Conservation (phyloP, 2,113 vertebrate genomes). For the Eonycteris spelaea region DNA sequence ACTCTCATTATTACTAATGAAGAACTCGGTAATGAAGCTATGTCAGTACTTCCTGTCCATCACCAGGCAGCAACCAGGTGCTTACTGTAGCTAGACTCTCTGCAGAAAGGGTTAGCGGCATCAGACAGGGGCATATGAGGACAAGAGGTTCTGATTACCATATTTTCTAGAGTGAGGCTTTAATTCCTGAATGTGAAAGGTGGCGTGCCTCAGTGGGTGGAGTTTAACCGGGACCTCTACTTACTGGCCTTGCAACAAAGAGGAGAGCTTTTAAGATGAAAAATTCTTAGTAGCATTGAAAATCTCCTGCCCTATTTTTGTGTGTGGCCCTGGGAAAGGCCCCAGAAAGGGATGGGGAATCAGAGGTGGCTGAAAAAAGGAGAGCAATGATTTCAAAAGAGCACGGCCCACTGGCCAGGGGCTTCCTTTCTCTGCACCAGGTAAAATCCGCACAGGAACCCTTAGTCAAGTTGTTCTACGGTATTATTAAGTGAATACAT, state of each 20-base stretch:
- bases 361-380: background rate
- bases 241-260: background rate
- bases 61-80: slow-evolving; percentile 47
- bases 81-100: slow-evolving; percentile 21
- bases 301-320: background rate
- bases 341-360: background rate
- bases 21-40: background rate
- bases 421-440: slow-evolving; percentile 6
- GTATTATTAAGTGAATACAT: slow-evolving; percentile 75
- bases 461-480: slow-evolving; percentile 58
- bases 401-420: rapidly evolving
- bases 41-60: slow-evolving; percentile 64
- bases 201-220: background rate
- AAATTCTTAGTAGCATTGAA: slow-evolving; percentile 29
- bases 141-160: background rate
- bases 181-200: slow-evolving; percentile 50
- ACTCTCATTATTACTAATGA: slow-evolving; percentile 65
- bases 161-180: slow-evolving; percentile 25
- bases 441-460: slow-evolving; percentile 51
- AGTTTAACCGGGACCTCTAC: background rate
- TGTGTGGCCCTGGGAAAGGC: background rate
- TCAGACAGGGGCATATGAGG: slow-evolving; percentile 31
- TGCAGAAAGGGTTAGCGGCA: slow-evolving; percentile 14
- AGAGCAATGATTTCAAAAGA: background rate
- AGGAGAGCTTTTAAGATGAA: background rate